These are phyloP conservation scores for Oncorhynchus masou DNA, from an alignment of 2,113 vertebrate genomes.

Conservation along the genomic window DNA sequence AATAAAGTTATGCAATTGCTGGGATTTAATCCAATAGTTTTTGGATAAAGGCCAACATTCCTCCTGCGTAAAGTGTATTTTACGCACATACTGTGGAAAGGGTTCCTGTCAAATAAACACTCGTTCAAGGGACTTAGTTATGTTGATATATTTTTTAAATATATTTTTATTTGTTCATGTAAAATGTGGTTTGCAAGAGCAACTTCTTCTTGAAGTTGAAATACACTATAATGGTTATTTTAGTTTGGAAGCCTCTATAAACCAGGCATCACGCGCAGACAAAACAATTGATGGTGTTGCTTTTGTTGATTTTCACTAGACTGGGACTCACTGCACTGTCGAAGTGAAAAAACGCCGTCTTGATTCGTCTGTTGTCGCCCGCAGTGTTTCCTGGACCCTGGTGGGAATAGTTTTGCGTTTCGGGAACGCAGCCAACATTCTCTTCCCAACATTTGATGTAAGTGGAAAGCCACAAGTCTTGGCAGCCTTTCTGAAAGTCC, in stretches of 20 bases:
- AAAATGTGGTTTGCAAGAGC: too few relatives aligned
- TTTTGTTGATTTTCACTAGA: neutral
- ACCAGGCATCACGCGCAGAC: neutral
- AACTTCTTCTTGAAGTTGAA: too few relatives aligned
- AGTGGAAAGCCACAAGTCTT: neutral
- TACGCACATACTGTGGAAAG: neutral
- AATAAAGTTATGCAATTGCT: slow-evolving; percentile 6
- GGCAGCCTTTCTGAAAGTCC: neutral
- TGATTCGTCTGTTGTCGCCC: neutral
- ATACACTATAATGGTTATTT: too few relatives aligned
- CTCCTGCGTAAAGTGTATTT: neutral
- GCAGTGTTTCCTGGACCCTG: neutral
- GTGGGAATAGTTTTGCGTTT: neutral
- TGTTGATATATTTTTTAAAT: too few relatives aligned
- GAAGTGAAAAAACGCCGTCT: neutral
- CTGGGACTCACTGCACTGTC: neutral
- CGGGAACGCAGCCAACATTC: neutral
- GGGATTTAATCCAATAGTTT: neutral
- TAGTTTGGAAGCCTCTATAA: too few relatives aligned
- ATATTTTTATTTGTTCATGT: too few relatives aligned
- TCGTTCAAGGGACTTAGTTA: too few relatives aligned
- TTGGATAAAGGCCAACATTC: slow-evolving; percentile 1
- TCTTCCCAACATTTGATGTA: neutral
- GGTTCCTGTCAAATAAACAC: too few relatives aligned
- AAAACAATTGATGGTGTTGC: neutral